A percentile compares a stretch with the other conserved stretches of the same genome.
Conservation (phyloP, 2,888 invertebrate genomes). For the Dromius quadrimaculatus region DNA sequence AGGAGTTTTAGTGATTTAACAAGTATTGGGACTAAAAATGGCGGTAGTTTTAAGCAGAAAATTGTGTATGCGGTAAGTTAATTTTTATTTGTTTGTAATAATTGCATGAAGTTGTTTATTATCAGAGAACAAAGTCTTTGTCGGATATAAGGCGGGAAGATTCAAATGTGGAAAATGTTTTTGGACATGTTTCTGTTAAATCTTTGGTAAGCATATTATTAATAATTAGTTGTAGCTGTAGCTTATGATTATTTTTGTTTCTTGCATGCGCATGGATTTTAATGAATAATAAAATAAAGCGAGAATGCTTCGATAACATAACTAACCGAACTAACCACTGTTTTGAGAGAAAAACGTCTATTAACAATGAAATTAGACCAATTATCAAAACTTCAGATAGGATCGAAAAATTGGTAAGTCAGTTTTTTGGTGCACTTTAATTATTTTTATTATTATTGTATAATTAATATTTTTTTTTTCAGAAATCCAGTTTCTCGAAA, state of each 20-base stretch:
- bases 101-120: background rate
- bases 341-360: conserved; percentile 43
- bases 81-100: conserved; percentile 14
- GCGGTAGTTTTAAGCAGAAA: conserved; percentile 8
- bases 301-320: conserved; percentile 62
- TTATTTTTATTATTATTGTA: background rate
- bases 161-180: conserved; percentile 65
- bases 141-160: conserved; percentile 65
- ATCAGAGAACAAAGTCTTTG: conserved; percentile 71
- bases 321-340: conserved; percentile 56
- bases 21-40: conserved; percentile 63
- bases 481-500: conserved; percentile 84
- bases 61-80: conserved; percentile 37
- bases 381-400: conserved; percentile 20
- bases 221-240: conserved; percentile 39
- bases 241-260: conserved; percentile 45
- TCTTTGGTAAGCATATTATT: conserved; percentile 70
- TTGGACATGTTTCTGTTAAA: conserved; percentile 73
- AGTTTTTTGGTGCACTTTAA: background rate
- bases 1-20: conserved; percentile 74
- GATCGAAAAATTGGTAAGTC: conserved; percentile 46
- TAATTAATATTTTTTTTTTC: conserved; percentile 61
- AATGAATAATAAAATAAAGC: conserved; percentile 55
- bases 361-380: conserved; percentile 10
- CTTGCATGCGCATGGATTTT: conserved; percentile 56